Percentiles rank a stretch among this genome's conserved stretches.
Evolutionary conservation across 2,113 vertebrate species (phyloP).

Genomic region (Trachemys scripta): DNA sequence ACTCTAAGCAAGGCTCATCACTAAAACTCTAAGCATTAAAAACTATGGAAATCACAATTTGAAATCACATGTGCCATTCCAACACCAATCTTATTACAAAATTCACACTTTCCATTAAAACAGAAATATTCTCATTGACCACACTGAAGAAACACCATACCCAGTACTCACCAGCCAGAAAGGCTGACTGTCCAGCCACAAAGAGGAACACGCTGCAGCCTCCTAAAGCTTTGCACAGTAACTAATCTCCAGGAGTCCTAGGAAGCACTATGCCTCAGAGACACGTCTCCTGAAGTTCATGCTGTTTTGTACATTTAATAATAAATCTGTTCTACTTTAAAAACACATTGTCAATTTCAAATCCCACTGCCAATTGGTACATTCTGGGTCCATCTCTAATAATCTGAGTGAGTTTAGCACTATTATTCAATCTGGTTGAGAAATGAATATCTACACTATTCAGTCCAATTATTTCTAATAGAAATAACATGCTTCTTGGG

Average conservation of each 20-base stretch:
- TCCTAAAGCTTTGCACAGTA: not conserved
- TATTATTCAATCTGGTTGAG: not conserved
- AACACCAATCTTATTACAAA: not conserved
- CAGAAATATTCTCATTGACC: not conserved
- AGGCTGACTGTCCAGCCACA: not conserved
- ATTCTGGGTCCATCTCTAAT: not conserved
- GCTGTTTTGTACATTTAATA: not conserved
- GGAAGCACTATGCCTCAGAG: not conserved
- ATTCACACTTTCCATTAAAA: not conserved
- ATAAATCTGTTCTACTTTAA: not conserved
- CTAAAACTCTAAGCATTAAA: not conserved
- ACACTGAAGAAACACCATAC: not conserved
- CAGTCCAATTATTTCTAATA: constrained; percentile 35
- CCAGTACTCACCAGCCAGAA: not conserved
- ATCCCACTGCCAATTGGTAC: constrained; percentile 31
- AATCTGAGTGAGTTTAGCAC: constrained; percentile 44
- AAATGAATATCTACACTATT: not conserved
- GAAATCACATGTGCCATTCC: not conserved
- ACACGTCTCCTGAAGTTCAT: not conserved
- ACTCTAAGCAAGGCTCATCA: not conserved
- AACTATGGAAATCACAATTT: not conserved
- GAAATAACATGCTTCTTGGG: constrained; percentile 43
- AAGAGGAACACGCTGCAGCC: not conserved
- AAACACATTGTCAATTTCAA: not conserved
- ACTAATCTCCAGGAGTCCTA: not conserved